Evolutionary conservation across 2,797 vertebrate genomes (phyloP), one percentile per base, ranked within the genome.

Genomic region (Xenentodon cancila): DNA sequence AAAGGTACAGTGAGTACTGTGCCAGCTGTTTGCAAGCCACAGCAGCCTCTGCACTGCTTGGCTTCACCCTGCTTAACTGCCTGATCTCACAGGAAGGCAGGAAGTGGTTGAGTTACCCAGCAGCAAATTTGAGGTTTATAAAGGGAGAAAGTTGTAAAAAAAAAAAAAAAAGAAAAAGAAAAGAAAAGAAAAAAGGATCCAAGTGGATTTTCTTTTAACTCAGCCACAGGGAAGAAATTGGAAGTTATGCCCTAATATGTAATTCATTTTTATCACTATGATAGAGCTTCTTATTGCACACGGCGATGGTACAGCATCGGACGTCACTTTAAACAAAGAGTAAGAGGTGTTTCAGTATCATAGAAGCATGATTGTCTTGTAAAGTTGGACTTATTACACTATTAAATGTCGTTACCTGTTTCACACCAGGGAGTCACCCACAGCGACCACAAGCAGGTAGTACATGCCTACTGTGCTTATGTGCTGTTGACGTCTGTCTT

Each of bases 71-170:
- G 75, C 75, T 63, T 77, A 84, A 80, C 86, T 81, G 87, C 73
- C 84, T 75, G 81, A 89, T 88, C 81, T 88, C 84, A 86, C 89
- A 89, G 87, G 87, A 88, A 89, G 80, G 49, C 80, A 87, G 88
- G 89, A 91, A 91, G 89, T 88, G 89, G 86, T 91, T 70, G 75
- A 87, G 85, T 90, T 91, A 89, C 82, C 81, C 79, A 80, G 88
- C 84, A 85, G 86, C 88, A 92, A 85, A 89, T 88, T 86, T 91
- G 87, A 89, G 89, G 87, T 87, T 90, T 90, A 88, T 85, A 82
- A 87, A 84, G 64, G 70, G 75, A 80, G 81, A 85, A 84, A 66
- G 71, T 64, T 47, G 34, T 80, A 71, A 76, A 81, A 77, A 71
- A 57, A 47, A 52, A 74, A 61, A 64, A 40, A 15, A 40, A 40